Conservation (phyloP, 2,888 invertebrate genomes). For the Sacculina carcini region DNA sequence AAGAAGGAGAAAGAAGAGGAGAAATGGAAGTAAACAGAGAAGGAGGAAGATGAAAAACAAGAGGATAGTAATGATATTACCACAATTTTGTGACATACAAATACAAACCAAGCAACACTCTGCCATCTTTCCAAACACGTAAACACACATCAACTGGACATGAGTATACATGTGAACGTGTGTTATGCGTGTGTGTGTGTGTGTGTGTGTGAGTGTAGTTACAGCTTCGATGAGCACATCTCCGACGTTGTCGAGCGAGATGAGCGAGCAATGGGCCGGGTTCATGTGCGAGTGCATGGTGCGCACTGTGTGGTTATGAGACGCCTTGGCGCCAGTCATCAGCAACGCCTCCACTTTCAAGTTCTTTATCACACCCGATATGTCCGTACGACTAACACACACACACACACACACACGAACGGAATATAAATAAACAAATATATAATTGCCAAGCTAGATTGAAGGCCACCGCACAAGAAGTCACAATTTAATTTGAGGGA, state of each 20-base stretch:
- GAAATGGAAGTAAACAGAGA: too few relatives aligned
- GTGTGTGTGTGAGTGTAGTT: slow-evolving; percentile 18
- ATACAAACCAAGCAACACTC: neutral
- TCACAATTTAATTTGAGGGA: slow-evolving; percentile 15
- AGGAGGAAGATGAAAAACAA: neutral
- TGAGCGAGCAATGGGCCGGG: slow-evolving; percentile 51
- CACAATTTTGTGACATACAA: too few relatives aligned
- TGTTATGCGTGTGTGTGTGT: too few relatives aligned
- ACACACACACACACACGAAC: too few relatives aligned
- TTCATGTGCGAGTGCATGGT: slow-evolving; percentile 48
- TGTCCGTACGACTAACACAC: slow-evolving; percentile 12
- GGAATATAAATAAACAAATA: neutral
- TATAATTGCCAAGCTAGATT: neutral
- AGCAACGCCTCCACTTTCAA: slow-evolving; percentile 51
- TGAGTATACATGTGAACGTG: too few relatives aligned
- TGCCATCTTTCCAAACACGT: too few relatives aligned
- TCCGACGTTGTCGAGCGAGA: slow-evolving; percentile 61
- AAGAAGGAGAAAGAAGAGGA: too few relatives aligned
- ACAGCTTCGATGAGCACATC: slow-evolving; percentile 64
- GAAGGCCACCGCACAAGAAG: neutral
- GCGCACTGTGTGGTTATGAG: slow-evolving; percentile 51
- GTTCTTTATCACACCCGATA: slow-evolving; percentile 21
- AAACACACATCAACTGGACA: neutral
- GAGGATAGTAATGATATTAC: too few relatives aligned
- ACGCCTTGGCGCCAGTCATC: slow-evolving; percentile 48